Evolutionary conservation across 30 jellyfish, hydroid and myxozoan genomes (phyloP), one percentile per base, ranked within the genome.

Genomic region (Cassiopea andromeda): DNA sequence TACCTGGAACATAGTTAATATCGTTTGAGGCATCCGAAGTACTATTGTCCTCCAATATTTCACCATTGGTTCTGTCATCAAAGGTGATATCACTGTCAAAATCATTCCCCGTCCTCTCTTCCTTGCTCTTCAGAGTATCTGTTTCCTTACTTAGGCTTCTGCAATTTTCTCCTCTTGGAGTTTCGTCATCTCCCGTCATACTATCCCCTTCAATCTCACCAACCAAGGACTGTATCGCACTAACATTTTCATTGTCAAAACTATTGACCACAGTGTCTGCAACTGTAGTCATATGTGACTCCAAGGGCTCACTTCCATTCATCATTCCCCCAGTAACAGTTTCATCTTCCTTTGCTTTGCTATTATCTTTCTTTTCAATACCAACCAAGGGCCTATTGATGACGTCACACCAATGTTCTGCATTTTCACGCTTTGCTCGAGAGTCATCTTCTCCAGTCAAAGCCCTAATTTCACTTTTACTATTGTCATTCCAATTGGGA

Each of bases 1-100:
- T 87, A 7, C 94, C 94, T 16, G 94, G 94, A 14, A 87, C 94
- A 71, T 75, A 87, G 46, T 87, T 87, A 4, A 80, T 68, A 16
- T 87, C 94, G 64, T 73, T 83, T 16, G 79, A 70, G 15, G 79
- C 79, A 50, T 70, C 79, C 16, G 27, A 70, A 3, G 49, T 4
- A 70, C 79, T 70, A 2, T 50, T 54, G 27, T 70, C 79, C 18
- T 70, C 79, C 7, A 27, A 70, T 7, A 17, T 27, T 18, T 43
- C 79, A 18, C 79, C 79, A 7, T 8, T 43, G 57, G 10, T 10
- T 27, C 57, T 54, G 27, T 43, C 79, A 14, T 70, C 54, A 50
- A 70, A 70, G 4, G 7, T 43, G 54, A 19, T 54, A 27, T 27
- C 54, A 17, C 38, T 18, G 16, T 8, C 27, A 14, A 70, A n/a